A percentile compares a stretch with the other conserved stretches of the same genome.
Evolutionary conservation across 2,797 vertebrate genomes (phyloP).

Genomic region (Odontamblyopus lacepedii): DNA sequence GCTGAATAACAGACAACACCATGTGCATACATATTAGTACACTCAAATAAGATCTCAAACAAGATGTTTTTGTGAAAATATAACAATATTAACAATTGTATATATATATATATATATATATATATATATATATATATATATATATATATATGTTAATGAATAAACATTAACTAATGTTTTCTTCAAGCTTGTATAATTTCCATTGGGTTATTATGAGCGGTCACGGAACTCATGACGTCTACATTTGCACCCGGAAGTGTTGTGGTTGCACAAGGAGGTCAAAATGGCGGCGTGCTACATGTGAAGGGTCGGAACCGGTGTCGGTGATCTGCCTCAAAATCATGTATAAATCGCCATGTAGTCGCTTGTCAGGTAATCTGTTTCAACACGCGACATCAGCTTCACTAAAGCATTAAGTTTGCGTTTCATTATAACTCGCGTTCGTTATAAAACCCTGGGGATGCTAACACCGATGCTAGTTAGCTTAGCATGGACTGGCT

Average conservation of each 20-base stretch:
- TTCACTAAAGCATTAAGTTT: accelerated
- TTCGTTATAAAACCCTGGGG: neutral
- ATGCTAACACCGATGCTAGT: conserved; percentile 31
- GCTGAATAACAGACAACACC: conserved; percentile 33
- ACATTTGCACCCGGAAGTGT: conserved; percentile 61
- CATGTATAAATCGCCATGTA: conserved; percentile 80
- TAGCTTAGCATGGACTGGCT: conserved; percentile 43
- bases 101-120: no score
- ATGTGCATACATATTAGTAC: conserved; percentile 54
- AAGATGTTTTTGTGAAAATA: no score
- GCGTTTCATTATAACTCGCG: accelerated
- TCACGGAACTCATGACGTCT: neutral
- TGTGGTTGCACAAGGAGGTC: conserved; percentile 51
- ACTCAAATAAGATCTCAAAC: no score
- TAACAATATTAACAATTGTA: no score
- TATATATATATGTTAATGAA: no score
- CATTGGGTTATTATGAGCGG: neutral
- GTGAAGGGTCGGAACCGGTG: conserved; percentile 67
- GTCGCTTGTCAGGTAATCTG: conserved; percentile 71
- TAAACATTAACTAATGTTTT: no score
- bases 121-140: no score
- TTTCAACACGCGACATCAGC: accelerated
- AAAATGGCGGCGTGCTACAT: conserved; percentile 75
- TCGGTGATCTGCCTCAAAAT: conserved; percentile 54
- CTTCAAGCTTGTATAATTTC: no score